Evolutionary conservation across 1,140 invertebrate species (phyloP), one percentile per base, ranked within the genome.

Genomic region (Zaprionus africanus): DNA sequence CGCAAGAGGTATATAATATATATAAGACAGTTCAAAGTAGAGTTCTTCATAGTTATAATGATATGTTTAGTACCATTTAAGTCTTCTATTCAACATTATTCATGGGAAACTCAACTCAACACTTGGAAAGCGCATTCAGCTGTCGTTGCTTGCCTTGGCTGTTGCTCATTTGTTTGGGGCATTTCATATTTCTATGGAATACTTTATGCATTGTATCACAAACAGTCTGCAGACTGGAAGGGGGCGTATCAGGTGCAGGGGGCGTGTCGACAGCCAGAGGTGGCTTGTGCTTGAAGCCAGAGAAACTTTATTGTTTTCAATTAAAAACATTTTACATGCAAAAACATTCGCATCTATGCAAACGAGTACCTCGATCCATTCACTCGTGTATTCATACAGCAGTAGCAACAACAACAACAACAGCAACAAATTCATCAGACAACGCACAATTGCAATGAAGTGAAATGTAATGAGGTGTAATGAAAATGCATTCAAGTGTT

Each of bases 281-380:
- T 28, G 58, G 26, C 51, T 53, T 51, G 24, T 51, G 24, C 43
- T 64, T 77, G 68, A 62, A 78, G 73, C 68, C 78, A 75, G 86
- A 75, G 86, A 68, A 85, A 85, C 82, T 90, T 90, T 90, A 90
- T 90, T 90, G 86, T 90, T 90, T 90, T 90, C 85, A 90, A 90
- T 90, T 90, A 90, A 90, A 90, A 90, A 90, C 85, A 90, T 88
- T 81, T 81, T 90, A 80, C 85, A 88, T 88, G 87, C 85, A 90
- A 69, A 62, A 81, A 78, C 66, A 78, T 78, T 66, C 76, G 66
- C 75, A 77, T 77, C 60, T 67, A 73, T 66, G 73, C 67, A 79
- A 79, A 79, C 83, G 77, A 82, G 85, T 82, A 67, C 64, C 78
- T 87, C 79, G 80, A 72, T 82, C 66, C 83, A 81, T 69, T 79